Evolutionary conservation across 2,888 invertebrate species (phyloP), one percentile per base, ranked within the genome.

Genomic region (Embidobia sp.): DNA sequence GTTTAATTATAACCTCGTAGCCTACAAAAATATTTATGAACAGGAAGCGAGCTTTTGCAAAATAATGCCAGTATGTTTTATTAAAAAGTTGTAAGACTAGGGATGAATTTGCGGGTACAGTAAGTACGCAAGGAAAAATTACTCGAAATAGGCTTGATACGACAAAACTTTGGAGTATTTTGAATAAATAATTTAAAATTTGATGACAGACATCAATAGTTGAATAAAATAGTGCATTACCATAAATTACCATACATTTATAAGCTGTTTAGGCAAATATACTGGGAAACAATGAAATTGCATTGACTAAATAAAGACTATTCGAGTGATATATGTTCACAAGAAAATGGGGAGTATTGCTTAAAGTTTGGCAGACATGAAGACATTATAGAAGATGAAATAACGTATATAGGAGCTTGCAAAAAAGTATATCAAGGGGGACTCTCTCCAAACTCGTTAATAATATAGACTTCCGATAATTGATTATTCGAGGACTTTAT

Each of bases 381-480:
- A 22, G 46, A 26, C 16, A 31, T 37, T 63, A 16, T 31, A 19
- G n/a, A n/a, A 51, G 42, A 22, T n/a, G 37, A 29, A 49, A 51
- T 35, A 33, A 49, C 61, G 61, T 35, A 29, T 29, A 49, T 22
- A 7, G 49, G 42, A 51, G 51, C 31, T 27, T 4, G 51, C 49
- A 51, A 63, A 55, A n/a, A 55, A 53, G 35, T 63, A 63, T 48
- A 72, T 61, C 37, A 72, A 55, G 72, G 55, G 63, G 55, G 29
- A 37, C 61, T 63, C 55, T 48, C 63, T 55, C 19, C 55, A 18
- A 63, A 63, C 46, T 42, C 70, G 53, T 63, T 72, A 72, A 61
- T 72, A 72, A 61, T 63, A 46, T 10, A 46, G 72, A 72, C 63
- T 53, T 63, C 55, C 55, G 55, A 63, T 64, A 48, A 73, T 73